These are phyloP conservation scores for Actinia equina DNA, from an alignment of 64 coral and sea anemone species.

Conservation along the genomic window DNA sequence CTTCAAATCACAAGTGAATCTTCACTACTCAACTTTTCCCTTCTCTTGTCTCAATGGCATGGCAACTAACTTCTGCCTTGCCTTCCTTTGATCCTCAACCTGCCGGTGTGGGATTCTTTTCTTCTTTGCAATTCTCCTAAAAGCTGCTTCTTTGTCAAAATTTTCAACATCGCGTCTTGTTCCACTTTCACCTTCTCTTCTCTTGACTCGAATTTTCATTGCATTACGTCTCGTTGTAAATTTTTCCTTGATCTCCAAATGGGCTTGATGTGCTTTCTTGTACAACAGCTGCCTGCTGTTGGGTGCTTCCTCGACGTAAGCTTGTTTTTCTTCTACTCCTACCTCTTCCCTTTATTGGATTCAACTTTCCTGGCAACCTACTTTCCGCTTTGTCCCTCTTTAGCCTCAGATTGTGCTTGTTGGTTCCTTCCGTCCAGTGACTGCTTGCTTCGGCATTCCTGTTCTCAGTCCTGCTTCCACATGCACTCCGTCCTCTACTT, in stretches of 20 bases:
- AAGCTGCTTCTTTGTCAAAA: no score
- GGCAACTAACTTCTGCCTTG: background rate
- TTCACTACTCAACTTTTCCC: background rate
- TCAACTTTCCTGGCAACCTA: background rate
- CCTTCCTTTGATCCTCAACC: background rate
- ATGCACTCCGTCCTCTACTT: background rate
- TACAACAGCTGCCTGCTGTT: background rate
- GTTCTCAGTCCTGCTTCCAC: background rate
- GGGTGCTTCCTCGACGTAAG: background rate
- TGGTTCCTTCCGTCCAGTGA: background rate
- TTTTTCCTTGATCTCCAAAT: background rate
- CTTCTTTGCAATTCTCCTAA: no score
- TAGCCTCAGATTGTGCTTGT: background rate
- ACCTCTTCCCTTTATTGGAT: background rate
- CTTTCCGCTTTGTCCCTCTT: background rate
- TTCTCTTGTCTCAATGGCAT: background rate
- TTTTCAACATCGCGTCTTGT: slow-evolving; percentile 1
- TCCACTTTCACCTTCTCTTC: background rate
- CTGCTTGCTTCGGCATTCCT: background rate
- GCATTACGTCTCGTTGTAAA: background rate
- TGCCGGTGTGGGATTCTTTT: background rate
- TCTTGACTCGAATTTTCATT: background rate
- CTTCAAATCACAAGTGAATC: no score
- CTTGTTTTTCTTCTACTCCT: background rate
- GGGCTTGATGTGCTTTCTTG: background rate